A percentile compares a stretch with the other conserved stretches of the same genome.
Conservation (phyloP, 2,888 invertebrate genomes). For the Odontocolon sp. region DNA sequence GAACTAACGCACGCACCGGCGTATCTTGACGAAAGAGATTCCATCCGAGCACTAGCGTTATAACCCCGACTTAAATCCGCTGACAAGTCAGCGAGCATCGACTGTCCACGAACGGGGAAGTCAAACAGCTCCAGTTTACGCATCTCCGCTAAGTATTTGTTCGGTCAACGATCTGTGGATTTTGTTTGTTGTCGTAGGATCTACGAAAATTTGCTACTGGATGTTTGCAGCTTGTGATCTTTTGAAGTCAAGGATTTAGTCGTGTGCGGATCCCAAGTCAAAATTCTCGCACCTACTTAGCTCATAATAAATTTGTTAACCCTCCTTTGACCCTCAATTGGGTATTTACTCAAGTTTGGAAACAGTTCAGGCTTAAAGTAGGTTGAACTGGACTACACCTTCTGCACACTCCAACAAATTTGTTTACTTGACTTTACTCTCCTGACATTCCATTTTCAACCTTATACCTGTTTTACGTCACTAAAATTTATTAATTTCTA, state of each 20-base stretch:
- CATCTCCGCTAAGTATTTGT: slow-evolving; percentile 73
- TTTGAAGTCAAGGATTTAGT: slow-evolving; percentile 25
- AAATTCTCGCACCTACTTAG: not conserved
- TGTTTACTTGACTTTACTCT: no score
- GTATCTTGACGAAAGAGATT: slow-evolving; percentile 31
- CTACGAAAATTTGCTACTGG: slow-evolving; percentile 53
- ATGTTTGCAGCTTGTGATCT: not conserved
- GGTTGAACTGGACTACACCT: not conserved
- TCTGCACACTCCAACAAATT: no score
- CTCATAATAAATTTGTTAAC: not conserved
- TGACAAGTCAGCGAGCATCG: slow-evolving; percentile 75
- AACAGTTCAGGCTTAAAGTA: not conserved
- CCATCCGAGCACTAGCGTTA: slow-evolving; percentile 33
- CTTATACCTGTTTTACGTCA: no score
- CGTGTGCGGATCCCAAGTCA: not conserved
- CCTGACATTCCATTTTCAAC: no score
- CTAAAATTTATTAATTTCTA: no score
- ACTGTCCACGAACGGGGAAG: slow-evolving; percentile 59
- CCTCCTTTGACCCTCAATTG: not conserved
- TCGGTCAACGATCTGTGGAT: slow-evolving; percentile 63
- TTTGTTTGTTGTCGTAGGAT: slow-evolving; percentile 69
- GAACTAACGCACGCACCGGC: slow-evolving; percentile 49
- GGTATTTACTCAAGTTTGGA: not conserved
- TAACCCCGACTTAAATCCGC: slow-evolving; percentile 64
- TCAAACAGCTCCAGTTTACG: slow-evolving; percentile 58